A percentile compares a stretch with the other conserved stretches of the same genome.
These are phyloP conservation scores for Pituophis catenifer DNA, from an alignment of 2,113 vertebrate genomes.

Conservation along the genomic window DNA sequence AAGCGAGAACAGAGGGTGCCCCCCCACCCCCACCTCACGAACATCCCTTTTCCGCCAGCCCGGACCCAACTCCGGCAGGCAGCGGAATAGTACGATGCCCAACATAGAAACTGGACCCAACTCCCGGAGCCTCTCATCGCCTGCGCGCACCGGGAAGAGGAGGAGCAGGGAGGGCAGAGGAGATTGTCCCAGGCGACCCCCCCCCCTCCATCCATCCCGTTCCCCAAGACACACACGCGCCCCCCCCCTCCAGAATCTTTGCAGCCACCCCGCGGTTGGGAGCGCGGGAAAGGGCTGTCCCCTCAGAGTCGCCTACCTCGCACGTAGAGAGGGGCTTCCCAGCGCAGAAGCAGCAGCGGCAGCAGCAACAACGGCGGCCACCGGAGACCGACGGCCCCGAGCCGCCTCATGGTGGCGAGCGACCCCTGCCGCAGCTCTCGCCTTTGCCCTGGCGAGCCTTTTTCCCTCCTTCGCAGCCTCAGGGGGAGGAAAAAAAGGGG, in stretches of 20 bases:
- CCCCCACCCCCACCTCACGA: background rate
- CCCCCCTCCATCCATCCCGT: background rate
- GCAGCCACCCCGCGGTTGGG: background rate
- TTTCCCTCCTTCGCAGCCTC: background rate
- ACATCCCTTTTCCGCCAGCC: conserved; percentile 35
- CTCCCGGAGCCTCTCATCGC: background rate
- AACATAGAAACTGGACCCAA: background rate
- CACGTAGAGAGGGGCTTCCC: conserved; percentile 64
- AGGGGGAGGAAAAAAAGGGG: too few relatives aligned
- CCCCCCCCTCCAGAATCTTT: background rate
- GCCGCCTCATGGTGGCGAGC: conserved; percentile 67
- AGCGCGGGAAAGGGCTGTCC: conserved; percentile 19
- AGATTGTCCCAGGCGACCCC: background rate
- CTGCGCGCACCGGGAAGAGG: background rate
- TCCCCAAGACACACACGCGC: background rate
- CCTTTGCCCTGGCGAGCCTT: conserved; percentile 1
- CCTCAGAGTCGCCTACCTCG: conserved; percentile 65
- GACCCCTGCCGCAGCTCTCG: conserved; percentile 31
- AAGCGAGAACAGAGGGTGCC: background rate
- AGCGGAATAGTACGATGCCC: background rate
- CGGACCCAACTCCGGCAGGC: conserved; percentile 1
- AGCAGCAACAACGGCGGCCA: conserved; percentile 46
- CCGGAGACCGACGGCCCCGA: conserved; percentile 42
- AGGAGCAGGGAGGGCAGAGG: background rate
- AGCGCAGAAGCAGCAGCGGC: conserved; percentile 50